Base-by-base conservation (phyloP, 1,140 invertebrate genomes). In the Metopolophium dirhodum region DNA sequence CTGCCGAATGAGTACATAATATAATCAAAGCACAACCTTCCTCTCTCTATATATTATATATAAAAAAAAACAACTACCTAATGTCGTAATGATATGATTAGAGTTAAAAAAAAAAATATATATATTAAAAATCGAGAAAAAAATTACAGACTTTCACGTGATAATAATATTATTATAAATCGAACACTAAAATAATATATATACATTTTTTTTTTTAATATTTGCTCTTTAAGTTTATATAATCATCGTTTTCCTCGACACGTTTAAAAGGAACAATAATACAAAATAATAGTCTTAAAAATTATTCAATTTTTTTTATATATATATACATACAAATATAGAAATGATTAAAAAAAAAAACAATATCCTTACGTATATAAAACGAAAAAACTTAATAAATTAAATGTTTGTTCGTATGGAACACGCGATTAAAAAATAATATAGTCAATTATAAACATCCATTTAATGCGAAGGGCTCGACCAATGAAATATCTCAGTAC, bases 61-160 rank as follows among this genome's bases (percentile, higher is more conserved):
- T 89, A 37, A 54, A 54, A 22, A 91, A 91, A 93, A 92, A 82
- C 22, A 92, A 92, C 77, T 86, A 85, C 77, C 49, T 85, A 93
- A 51, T 57, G 77, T 86, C 82, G 47, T 93, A 93, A 93, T 93
- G 91, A 93, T 93, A 93, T 93, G 91, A 93, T 93, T 93, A 93
- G 91, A 54, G 90, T 93, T 54, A 68, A 85, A 85, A 51, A 92
- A 92, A 91, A 51, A 91, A 20, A 49, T 35, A 77, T 68, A 89
- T 35, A 49, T 45, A 85, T 11, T 37, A 49, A 77, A 91, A 49
- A 92, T 61, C 45, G 22, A 92, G 83, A 92, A 91, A 92, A 54
- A 83, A 82, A 77, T 91, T 45, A 91, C 91, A 93, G 91, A 93
- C 91, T 93, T 93, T 86, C 37, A 41, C 11, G 23, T 93, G 37